phyloP scores from a whole-genome alignment of 2,888 invertebrate genomes.

The Luffia ferchaultella region DNA sequence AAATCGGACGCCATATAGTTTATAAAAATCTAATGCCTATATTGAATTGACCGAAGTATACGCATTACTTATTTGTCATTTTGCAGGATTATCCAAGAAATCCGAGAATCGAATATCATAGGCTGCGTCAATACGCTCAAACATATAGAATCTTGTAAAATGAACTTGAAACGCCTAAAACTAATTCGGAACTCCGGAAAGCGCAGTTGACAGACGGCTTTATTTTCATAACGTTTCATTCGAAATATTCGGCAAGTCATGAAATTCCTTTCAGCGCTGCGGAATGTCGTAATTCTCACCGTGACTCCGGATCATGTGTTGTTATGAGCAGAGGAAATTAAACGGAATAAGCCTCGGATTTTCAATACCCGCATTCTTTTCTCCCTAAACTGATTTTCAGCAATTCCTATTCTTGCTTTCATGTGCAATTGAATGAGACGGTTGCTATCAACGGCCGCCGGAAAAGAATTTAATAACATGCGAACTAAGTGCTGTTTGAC shows the following conservation, averaged over 20 bases:
- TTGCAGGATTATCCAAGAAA: too few species aligned
- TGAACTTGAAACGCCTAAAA: too few species aligned
- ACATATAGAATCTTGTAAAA: too few species aligned
- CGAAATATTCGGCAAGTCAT: background rate
- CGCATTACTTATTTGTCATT: too few species aligned
- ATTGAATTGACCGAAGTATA: too few species aligned
- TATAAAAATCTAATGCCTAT: too few species aligned
- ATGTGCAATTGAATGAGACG: conserved; percentile 57
- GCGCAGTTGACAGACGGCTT: background rate
- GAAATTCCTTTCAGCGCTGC: background rate
- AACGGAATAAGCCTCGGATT: conserved; percentile 44
- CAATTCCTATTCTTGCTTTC: conserved; percentile 48
- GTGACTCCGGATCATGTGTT: background rate
- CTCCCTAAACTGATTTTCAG: conserved; percentile 45
- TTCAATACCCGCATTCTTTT: conserved; percentile 40
- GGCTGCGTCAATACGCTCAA: too few species aligned
- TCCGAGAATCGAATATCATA: too few species aligned
- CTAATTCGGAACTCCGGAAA: too few species aligned
- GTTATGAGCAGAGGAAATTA: conserved; percentile 3
- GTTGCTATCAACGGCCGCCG: conserved; percentile 47
- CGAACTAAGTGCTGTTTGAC: conserved; percentile 28
- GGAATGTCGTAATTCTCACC: background rate
- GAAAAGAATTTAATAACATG: conserved; percentile 60
- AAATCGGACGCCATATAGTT: too few species aligned
- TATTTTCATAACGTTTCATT: background rate